Percentiles rank a stretch among this genome's conserved stretches.
Conservation (phyloP, 2,113 vertebrate species). For the Sinocyclocheilus grahami region DNA sequence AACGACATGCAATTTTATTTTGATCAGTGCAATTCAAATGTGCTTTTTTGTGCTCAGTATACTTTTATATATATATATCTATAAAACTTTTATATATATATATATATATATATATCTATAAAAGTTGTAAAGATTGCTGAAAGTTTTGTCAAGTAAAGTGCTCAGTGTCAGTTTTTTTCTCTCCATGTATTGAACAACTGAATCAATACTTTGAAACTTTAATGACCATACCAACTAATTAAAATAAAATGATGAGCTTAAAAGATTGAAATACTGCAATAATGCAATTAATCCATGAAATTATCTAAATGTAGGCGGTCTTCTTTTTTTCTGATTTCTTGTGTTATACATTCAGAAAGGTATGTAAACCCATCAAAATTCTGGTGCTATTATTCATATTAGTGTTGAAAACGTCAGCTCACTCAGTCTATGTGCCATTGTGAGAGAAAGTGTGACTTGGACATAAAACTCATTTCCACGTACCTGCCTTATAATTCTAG, state of each 20-base stretch:
- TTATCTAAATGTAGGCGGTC: neutral
- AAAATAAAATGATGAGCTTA: neutral
- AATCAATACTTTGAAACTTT: constrained; percentile 4
- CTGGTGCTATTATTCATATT: neutral
- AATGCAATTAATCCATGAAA: neutral
- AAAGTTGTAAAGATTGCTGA: neutral
- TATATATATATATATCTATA: neutral
- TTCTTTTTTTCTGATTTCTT: neutral
- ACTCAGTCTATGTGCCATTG: too few species aligned
- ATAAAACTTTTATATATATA: neutral
- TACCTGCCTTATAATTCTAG: too few species aligned
- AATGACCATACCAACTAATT: neutral
- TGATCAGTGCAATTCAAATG: constrained; percentile 13
- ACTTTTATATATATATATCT: neutral
- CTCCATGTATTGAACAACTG: neutral
- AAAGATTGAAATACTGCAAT: neutral
- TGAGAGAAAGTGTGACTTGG: too few species aligned
- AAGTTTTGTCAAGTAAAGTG: constrained; percentile 8
- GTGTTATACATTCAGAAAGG: neutral
- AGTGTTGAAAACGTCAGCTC: neutral
- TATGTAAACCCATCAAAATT: neutral
- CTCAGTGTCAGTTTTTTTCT: neutral
- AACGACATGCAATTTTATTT: neutral
- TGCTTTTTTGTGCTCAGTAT: neutral
- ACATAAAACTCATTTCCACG: too few species aligned